phyloP scores from a whole-genome alignment of 2,113 vertebrate genomes.

The Aplodontia rufa region DNA sequence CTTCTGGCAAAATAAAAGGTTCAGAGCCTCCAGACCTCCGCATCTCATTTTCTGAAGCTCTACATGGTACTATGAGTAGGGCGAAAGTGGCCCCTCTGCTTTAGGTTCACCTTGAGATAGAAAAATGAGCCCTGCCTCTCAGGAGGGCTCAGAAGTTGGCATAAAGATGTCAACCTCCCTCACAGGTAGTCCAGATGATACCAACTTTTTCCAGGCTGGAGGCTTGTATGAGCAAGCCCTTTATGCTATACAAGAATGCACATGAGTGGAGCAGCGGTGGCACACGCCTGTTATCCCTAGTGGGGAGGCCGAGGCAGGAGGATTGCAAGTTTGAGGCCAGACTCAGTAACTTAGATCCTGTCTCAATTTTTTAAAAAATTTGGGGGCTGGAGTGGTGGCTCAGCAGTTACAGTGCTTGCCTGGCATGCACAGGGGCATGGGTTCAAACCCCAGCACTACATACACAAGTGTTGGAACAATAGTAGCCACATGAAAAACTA shows the following conservation, averaged over 20 bases:
- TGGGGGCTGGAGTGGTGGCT: not conserved
- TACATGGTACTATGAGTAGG: not conserved
- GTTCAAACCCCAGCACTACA: not conserved
- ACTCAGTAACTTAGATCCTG: not conserved
- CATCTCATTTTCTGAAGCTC: not conserved
- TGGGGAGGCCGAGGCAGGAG: not conserved
- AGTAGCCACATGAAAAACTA: too few relatives aligned
- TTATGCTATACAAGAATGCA: not conserved
- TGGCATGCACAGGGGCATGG: too few relatives aligned
- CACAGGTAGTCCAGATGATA: not conserved
- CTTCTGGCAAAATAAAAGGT: not conserved
- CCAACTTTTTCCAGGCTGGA: not conserved
- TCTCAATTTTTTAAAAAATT: too few relatives aligned
- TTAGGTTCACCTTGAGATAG: not conserved
- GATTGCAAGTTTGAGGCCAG: not conserved
- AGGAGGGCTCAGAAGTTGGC: not conserved
- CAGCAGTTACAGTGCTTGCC: not conserved
- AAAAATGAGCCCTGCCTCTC: not conserved
- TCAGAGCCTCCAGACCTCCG: not conserved
- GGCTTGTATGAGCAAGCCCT: not conserved
- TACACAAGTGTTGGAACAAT: too few relatives aligned
- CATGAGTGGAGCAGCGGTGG: not conserved
- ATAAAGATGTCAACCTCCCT: not conserved
- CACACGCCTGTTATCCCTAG: not conserved
- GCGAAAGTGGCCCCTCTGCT: not conserved